phyloP scores from a whole-genome alignment of 2,113 vertebrate species.

The Epinephelus lanceolatus region DNA sequence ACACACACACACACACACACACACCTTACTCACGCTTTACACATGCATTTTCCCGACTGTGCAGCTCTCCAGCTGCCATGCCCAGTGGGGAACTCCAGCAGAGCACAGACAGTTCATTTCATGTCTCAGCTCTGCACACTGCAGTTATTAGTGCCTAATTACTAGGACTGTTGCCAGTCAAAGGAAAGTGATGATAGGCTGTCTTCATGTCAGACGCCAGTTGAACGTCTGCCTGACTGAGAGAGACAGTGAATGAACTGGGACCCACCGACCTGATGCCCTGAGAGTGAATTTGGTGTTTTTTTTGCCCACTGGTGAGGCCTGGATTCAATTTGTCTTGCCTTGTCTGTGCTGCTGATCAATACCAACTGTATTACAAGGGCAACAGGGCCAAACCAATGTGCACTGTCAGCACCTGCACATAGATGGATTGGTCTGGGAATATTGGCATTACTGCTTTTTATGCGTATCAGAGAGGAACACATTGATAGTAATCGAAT shows the following conservation, averaged over 20 bases:
- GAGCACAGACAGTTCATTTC: conserved; percentile 33
- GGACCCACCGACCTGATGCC: conserved; percentile 39
- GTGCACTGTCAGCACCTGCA: conserved; percentile 77
- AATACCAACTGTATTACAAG: conserved; percentile 79
- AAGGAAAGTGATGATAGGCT: conserved; percentile 59
- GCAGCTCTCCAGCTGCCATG: conserved; percentile 6
- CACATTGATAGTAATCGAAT: conserved; percentile 51
- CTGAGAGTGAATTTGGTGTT: conserved; percentile 40
- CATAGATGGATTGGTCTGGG: conserved; percentile 46
- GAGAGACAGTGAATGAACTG: conserved; percentile 48
- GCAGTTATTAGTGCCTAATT: conserved; percentile 51
- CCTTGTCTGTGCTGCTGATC: conserved; percentile 70
- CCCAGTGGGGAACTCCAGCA: conserved; percentile 39
- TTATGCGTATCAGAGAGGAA: conserved; percentile 62
- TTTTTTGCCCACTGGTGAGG: conserved; percentile 46
- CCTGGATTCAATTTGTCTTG: conserved; percentile 72
- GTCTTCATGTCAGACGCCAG: conserved; percentile 35
- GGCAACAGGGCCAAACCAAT: conserved; percentile 59
- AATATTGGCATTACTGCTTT: conserved; percentile 54
- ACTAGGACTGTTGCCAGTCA: conserved; percentile 51
- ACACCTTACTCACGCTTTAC: background rate
- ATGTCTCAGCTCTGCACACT: conserved; percentile 47
- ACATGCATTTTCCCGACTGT: conserved; percentile 1
- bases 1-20: too few relatives aligned
- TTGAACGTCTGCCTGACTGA: conserved; percentile 40